These are phyloP conservation scores for Dugesia japonica DNA, from an alignment of 2,888 invertebrate species.

Conservation along the genomic window DNA sequence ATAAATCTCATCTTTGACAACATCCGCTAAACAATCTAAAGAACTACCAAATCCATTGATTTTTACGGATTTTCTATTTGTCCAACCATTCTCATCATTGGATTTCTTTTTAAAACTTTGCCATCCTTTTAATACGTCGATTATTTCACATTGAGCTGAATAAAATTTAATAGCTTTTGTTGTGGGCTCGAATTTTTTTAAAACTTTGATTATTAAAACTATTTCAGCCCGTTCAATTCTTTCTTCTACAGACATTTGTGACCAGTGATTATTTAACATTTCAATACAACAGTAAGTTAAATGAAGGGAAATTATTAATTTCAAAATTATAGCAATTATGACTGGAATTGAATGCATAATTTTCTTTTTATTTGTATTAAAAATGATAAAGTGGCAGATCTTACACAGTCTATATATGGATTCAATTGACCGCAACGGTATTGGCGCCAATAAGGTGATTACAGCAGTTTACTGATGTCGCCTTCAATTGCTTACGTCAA, in stretches of 20 bases:
- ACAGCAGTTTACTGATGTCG: neutral
- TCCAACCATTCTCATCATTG: neutral
- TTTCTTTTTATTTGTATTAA: neutral
- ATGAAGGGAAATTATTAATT: neutral
- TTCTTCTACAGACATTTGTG: constrained; percentile 25
- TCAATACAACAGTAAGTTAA: neutral
- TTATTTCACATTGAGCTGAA: neutral
- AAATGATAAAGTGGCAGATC: neutral
- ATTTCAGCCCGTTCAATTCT: constrained; percentile 22
- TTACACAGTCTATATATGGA: neutral
- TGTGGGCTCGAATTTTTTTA: neutral
- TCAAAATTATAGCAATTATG: neutral
- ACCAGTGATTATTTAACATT: constrained; percentile 20
- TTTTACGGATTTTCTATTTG: neutral
- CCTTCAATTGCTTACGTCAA: neutral
- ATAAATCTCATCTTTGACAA: neutral
- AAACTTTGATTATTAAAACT: neutral
- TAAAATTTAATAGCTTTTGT: neutral
- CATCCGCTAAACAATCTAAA: neutral
- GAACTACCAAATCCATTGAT: constrained; percentile 7
- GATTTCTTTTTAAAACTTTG: neutral
- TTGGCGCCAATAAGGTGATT: constrained; percentile 15
- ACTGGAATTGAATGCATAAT: neutral
- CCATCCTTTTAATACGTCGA: constrained; percentile 22
- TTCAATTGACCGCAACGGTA: constrained; percentile 14